phyloP scores from a whole-genome alignment of 2,113 vertebrate genomes.

The Charina bottae region DNA sequence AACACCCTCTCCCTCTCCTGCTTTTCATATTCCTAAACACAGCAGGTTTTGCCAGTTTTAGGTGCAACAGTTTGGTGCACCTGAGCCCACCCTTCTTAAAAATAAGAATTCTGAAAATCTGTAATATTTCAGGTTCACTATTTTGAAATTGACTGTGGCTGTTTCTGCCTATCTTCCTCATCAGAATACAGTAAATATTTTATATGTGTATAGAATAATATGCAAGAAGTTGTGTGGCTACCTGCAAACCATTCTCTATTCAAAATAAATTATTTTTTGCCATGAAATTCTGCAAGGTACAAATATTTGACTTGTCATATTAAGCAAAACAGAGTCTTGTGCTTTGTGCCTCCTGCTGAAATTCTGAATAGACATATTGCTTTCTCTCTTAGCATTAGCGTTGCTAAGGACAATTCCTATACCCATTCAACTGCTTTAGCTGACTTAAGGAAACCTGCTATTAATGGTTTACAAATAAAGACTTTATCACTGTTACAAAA shows the following conservation, averaged over 20 bases:
- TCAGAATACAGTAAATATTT: not conserved
- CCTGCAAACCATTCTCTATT: not conserved
- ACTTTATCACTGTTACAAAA: not conserved
- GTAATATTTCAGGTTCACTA: not conserved
- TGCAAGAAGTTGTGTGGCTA: not conserved
- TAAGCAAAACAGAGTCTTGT: not conserved
- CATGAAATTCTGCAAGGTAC: not conserved
- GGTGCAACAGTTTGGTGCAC: not conserved
- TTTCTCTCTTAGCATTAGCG: not conserved
- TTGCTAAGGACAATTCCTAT: not conserved
- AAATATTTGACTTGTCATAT: not conserved
- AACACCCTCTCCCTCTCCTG: not conserved
- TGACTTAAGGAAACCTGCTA: not conserved
- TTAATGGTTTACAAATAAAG: not conserved
- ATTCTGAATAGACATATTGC: not conserved
- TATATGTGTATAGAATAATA: not conserved
- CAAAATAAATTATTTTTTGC: not conserved
- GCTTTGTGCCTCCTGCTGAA: not conserved
- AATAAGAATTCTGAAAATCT: not conserved
- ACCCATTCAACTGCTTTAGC: not conserved
- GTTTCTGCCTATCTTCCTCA: not conserved
- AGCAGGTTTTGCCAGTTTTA: not conserved
- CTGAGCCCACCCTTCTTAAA: not conserved
- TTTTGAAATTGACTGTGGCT: not conserved
- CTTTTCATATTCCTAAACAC: not conserved